Conservation (phyloP, 2,888 invertebrate genomes). For the Laspeyria flexula region DNA sequence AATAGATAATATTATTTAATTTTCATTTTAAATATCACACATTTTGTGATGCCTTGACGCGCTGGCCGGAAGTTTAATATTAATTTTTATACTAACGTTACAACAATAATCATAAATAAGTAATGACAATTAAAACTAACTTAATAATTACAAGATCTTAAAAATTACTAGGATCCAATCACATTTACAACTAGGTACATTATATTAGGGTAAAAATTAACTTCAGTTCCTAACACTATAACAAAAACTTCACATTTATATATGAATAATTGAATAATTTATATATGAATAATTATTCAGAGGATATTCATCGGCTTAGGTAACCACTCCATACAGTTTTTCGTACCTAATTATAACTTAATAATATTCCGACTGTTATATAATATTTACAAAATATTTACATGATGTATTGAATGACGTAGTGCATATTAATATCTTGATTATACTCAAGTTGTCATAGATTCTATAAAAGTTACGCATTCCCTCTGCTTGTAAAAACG, state of each 20-base stretch:
- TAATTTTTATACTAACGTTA: conserved; percentile 42
- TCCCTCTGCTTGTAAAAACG: background rate
- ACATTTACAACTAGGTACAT: conserved; percentile 66
- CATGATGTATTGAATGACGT: conserved; percentile 33
- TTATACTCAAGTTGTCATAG: conserved; percentile 20
- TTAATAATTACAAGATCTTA: conserved; percentile 69
- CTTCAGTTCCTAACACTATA: conserved; percentile 55
- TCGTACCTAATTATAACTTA: conserved; percentile 39
- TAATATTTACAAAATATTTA: conserved; percentile 52
- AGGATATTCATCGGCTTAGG: conserved; percentile 38
- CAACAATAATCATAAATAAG: conserved; percentile 55
- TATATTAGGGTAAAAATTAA: conserved; percentile 46
- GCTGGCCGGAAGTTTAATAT: conserved; percentile 54
- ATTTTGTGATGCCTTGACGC: conserved; percentile 59
- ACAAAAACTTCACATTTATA: conserved; percentile 41
- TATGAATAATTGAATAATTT: too few species aligned
- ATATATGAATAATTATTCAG: conserved; percentile 33
- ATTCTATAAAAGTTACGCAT: conserved; percentile 4
- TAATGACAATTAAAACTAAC: conserved; percentile 52
- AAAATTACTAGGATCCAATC: conserved; percentile 79
- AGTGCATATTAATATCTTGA: conserved; percentile 18
- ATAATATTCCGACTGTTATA: conserved; percentile 28
- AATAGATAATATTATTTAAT: conserved; percentile 40
- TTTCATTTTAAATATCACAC: conserved; percentile 35
- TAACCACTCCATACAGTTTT: conserved; percentile 37